Evolutionary conservation across 2,888 invertebrate species (phyloP).

Genomic region (Lasioglossum vierecki): DNA sequence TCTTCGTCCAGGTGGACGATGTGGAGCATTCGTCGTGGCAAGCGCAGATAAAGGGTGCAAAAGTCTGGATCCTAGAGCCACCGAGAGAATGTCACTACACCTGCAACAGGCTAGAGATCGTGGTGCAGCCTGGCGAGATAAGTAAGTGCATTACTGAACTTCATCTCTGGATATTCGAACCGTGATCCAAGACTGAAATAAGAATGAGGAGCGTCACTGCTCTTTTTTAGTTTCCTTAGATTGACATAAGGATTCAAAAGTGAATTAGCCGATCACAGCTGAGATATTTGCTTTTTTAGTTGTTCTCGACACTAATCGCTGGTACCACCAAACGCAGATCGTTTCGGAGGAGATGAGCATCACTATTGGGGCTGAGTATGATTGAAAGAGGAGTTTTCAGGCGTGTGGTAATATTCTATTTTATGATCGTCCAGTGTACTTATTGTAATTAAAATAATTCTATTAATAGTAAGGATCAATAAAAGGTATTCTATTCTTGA

Average conservation of each 20-base stretch:
- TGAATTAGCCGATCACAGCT: not conserved
- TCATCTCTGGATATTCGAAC: not conserved
- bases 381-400: conserved; percentile 84
- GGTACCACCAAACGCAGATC: conserved; percentile 97
- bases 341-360: conserved; percentile 95
- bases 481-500: not conserved
- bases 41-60: conserved; percentile 95
- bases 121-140: conserved; percentile 94
- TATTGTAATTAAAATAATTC: not conserved
- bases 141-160: conserved; percentile 86
- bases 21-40: conserved; percentile 98
- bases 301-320: conserved; percentile 96
- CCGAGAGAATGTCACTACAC: conserved; percentile 95
- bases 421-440: not conserved
- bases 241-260: not conserved
- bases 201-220: too few species aligned
- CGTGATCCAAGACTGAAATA: not conserved
- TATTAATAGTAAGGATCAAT: not conserved
- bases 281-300: conserved; percentile 85
- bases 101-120: conserved; percentile 89
- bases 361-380: conserved; percentile 98
- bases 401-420: not conserved
- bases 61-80: conserved; percentile 95
- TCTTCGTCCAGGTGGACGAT: conserved; percentile 91
- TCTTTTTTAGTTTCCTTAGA: not conserved